phyloP scores from a whole-genome alignment of 2,888 invertebrate species.

The Hyalella azteca region DNA sequence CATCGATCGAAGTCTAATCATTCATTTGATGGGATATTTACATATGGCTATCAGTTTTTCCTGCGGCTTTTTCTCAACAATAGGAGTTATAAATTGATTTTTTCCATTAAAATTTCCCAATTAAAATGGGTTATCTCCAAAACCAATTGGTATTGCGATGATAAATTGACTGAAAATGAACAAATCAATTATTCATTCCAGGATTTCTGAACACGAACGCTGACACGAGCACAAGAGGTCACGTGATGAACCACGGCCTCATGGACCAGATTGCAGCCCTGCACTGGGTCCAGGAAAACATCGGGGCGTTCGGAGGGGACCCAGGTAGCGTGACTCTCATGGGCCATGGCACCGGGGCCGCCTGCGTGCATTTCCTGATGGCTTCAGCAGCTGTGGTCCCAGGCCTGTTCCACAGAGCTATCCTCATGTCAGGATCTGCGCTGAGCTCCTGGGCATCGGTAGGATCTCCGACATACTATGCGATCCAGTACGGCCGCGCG shows the following conservation, averaged over 20 bases:
- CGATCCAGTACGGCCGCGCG: slow-evolving; percentile 81
- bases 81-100: too few relatives aligned
- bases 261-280: slow-evolving; percentile 58
- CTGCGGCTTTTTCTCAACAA: too few relatives aligned
- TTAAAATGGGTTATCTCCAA: too few relatives aligned
- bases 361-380: slow-evolving; percentile 58
- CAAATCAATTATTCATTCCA: slow-evolving; percentile 42
- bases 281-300: slow-evolving; percentile 57
- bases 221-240: slow-evolving; percentile 47
- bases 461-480: slow-evolving; percentile 80
- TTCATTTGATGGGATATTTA: too few relatives aligned
- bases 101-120: too few relatives aligned
- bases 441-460: slow-evolving; percentile 87
- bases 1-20: too few relatives aligned
- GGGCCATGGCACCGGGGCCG: slow-evolving; percentile 59
- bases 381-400: slow-evolving; percentile 55
- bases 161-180: too few relatives aligned
- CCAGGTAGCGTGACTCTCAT: slow-evolving; percentile 58
- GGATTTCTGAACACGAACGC: slow-evolving; percentile 58
- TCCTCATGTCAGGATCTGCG: slow-evolving; percentile 85
- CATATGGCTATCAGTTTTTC: too few relatives aligned
- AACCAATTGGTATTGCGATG: too few relatives aligned
- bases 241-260: slow-evolving; percentile 58
- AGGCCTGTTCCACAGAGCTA: slow-evolving; percentile 80
- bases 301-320: slow-evolving; percentile 59